phyloP scores from a whole-genome alignment of 2,888 invertebrate genomes.

The Rosalia funebris region DNA sequence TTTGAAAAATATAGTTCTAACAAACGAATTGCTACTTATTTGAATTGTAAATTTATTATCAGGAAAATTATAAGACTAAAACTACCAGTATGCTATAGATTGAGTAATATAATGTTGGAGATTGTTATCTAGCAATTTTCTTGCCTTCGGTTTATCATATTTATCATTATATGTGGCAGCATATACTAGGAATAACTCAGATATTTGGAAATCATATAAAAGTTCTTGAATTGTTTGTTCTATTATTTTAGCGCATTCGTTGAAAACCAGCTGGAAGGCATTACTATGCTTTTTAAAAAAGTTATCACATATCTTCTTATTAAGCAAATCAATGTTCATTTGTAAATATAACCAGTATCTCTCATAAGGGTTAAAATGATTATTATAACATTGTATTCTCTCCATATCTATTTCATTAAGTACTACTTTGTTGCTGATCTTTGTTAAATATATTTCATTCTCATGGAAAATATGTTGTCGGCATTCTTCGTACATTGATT shows the following conservation, averaged over 20 bases:
- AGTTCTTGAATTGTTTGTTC: constrained; percentile 54
- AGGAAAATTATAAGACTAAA: too few species aligned
- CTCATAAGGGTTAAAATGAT: constrained; percentile 55
- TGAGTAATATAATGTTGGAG: constrained; percentile 19
- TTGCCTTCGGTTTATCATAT: constrained; percentile 1
- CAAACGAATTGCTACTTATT: background rate
- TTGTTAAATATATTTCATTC: constrained; percentile 19
- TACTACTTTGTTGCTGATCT: constrained; percentile 4
- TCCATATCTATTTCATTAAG: constrained; percentile 4
- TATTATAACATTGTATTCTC: constrained; percentile 25
- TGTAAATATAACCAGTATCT: constrained; percentile 55
- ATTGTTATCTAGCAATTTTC: constrained; percentile 17
- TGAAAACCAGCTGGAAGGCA: constrained; percentile 53
- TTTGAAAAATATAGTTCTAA: background rate
- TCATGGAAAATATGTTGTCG: constrained; percentile 23
- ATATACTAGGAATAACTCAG: constrained; percentile 52
- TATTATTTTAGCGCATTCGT: constrained; percentile 55
- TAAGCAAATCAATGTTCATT: constrained; percentile 41
- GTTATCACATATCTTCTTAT: constrained; percentile 40
- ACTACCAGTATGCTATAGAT: constrained; percentile 26
- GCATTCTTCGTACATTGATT: constrained; percentile 20
- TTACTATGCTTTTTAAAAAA: constrained; percentile 49
- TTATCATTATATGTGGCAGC: constrained; percentile 38
- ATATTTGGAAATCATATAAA: constrained; percentile 51
- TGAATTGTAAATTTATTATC: too few species aligned